These are phyloP conservation scores for Neoascia interrupta DNA, from an alignment of 2,888 invertebrate genomes.

Conservation along the genomic window DNA sequence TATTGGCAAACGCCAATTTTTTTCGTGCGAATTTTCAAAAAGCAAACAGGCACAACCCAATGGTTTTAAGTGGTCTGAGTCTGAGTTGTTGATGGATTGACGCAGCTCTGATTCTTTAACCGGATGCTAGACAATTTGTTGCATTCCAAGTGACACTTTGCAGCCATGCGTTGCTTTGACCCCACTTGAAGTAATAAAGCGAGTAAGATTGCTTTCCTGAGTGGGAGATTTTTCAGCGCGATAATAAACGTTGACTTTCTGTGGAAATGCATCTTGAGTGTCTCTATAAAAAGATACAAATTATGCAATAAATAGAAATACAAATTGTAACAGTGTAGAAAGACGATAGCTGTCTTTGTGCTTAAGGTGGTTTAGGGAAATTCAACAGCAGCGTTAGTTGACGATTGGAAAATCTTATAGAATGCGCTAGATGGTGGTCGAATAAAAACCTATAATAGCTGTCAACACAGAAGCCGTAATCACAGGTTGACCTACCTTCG, in stretches of 20 bases:
- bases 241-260: constrained; percentile 11
- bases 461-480: no score
- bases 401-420: no score
- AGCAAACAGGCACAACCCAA: constrained; percentile 34
- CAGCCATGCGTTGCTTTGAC: constrained; percentile 48
- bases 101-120: constrained; percentile 13
- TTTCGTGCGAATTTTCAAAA: constrained; percentile 46
- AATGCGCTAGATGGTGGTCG: no score
- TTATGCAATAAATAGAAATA: constrained; percentile 64
- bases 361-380: no score
- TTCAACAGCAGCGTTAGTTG: no score
- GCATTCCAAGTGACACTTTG: constrained; percentile 54
- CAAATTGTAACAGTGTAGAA: no score
- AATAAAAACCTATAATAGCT: no score
- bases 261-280: constrained; percentile 47
- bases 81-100: no score
- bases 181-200: constrained; percentile 30
- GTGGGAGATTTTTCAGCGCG: neutral
- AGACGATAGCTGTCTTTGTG: no score
- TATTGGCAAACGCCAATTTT: constrained; percentile 37
- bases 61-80: no score
- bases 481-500: no score
- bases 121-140: constrained; percentile 60
- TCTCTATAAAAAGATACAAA: constrained; percentile 60
- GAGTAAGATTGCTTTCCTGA: constrained; percentile 1